These are phyloP conservation scores for Nemurella pictetii DNA, from an alignment of 2,888 invertebrate genomes.

Conservation along the genomic window DNA sequence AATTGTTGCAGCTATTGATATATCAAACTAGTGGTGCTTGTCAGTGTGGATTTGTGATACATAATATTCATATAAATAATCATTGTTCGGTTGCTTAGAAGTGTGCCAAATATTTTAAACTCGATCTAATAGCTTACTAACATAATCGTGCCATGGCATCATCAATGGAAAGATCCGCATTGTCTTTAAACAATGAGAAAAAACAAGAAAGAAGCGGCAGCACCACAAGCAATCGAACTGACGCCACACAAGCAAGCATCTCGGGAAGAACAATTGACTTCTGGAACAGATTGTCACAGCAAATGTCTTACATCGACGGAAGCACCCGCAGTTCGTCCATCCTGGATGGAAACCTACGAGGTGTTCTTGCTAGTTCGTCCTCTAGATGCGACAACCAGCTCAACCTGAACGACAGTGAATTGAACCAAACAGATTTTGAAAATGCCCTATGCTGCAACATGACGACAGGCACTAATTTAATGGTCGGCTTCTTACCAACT, in stretches of 20 bases:
- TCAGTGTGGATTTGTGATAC: constrained; percentile 3
- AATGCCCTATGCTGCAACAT: background rate
- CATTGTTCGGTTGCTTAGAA: background rate
- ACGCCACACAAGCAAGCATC: constrained; percentile 30
- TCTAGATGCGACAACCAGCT: background rate
- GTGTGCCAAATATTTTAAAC: background rate
- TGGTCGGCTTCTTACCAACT: background rate
- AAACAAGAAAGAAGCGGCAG: constrained; percentile 36
- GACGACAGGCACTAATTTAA: background rate
- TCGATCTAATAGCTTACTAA: constrained; percentile 25
- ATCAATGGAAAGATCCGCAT: constrained; percentile 7
- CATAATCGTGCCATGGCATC: constrained; percentile 33
- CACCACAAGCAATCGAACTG: constrained; percentile 34
- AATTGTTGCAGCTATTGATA: background rate
- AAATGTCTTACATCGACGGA: constrained; percentile 47
- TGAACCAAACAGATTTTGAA: background rate
- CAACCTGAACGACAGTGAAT: background rate
- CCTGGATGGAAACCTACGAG: background rate
- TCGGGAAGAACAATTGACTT: constrained; percentile 44
- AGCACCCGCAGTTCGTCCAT: constrained; percentile 41
- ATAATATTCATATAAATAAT: background rate
- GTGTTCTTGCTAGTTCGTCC: background rate
- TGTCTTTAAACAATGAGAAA: background rate
- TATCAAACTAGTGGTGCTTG: background rate
- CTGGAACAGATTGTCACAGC: constrained; percentile 47